Conservation (phyloP, 64 coral and sea anemone genomes). For the Porites australiensis region DNA sequence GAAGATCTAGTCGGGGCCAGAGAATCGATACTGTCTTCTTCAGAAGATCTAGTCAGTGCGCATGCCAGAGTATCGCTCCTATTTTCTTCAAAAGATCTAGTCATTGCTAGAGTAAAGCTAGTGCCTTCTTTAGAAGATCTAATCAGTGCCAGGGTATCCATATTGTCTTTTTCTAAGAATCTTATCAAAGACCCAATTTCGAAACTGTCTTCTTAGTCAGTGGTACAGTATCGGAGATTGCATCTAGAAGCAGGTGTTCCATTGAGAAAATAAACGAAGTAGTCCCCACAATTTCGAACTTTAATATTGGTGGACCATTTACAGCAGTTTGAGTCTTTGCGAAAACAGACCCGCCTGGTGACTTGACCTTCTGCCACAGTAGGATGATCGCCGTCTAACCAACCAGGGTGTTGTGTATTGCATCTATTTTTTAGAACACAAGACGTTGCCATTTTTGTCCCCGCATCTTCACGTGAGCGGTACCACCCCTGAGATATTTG, state of each 20-base stretch:
- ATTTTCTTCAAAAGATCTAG: too few relatives aligned
- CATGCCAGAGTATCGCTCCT: too few relatives aligned
- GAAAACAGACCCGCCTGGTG: neutral
- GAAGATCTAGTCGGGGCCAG: too few relatives aligned
- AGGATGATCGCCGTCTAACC: neutral
- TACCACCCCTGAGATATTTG: neutral
- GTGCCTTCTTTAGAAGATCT: too few relatives aligned
- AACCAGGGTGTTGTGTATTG: neutral
- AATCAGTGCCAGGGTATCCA: too few relatives aligned
- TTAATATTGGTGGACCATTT: neutral
- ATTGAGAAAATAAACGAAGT: neutral
- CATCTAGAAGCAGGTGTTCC: neutral
- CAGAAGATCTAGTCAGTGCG: too few relatives aligned
- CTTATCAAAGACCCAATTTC: too few relatives aligned
- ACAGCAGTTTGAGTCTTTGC: neutral
- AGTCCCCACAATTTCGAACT: neutral
- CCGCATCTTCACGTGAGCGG: neutral
- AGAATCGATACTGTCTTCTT: too few relatives aligned
- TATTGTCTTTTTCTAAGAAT: too few relatives aligned
- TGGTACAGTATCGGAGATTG: too few relatives aligned
- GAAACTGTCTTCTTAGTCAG: too few relatives aligned
- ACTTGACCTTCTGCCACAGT: neutral
- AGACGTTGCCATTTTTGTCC: neutral
- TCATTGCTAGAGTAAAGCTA: too few relatives aligned
- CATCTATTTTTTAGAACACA: slow-evolving; percentile 16